Conservation (phyloP, 1,140 invertebrate species). For the Magallana ariakensis region DNA sequence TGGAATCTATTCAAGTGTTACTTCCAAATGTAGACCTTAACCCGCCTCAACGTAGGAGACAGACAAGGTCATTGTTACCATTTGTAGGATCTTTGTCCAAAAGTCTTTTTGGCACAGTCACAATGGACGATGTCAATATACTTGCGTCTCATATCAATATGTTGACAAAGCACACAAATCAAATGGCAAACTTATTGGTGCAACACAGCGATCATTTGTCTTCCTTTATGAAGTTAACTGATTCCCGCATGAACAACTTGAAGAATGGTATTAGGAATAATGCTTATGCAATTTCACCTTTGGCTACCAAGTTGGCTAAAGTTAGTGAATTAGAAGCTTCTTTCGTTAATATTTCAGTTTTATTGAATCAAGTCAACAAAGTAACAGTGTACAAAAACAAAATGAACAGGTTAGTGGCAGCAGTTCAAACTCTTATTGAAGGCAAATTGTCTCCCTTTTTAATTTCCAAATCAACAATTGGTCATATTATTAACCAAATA, state of each 20-base stretch:
- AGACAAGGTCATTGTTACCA: constrained; percentile 37
- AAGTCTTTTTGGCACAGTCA: not conserved
- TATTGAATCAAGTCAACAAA: not conserved
- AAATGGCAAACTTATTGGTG: constrained; percentile 16
- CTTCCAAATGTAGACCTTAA: constrained; percentile 28
- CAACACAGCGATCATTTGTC: constrained; percentile 45
- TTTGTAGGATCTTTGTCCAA: constrained; percentile 51
- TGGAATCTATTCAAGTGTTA: constrained; percentile 32
- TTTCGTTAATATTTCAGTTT: not conserved
- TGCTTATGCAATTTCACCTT: not conserved
- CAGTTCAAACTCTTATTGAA: not conserved
- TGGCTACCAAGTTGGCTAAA: constrained; percentile 1
- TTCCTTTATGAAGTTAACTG: constrained; percentile 40
- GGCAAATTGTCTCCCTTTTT: not conserved
- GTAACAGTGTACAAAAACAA: not conserved
- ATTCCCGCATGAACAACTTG: constrained; percentile 44
- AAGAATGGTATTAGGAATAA: constrained; percentile 47
- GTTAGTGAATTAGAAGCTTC: not conserved
- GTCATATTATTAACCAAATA: not conserved
- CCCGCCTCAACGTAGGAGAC: not conserved
- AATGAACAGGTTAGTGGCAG: not conserved
- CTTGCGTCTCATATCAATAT: constrained; percentile 50
- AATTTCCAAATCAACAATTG: not conserved
- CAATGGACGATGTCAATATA: constrained; percentile 45
- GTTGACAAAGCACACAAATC: not conserved